Conservation (phyloP, 2,113 vertebrate species). For the Elaphurus davidianus region DNA sequence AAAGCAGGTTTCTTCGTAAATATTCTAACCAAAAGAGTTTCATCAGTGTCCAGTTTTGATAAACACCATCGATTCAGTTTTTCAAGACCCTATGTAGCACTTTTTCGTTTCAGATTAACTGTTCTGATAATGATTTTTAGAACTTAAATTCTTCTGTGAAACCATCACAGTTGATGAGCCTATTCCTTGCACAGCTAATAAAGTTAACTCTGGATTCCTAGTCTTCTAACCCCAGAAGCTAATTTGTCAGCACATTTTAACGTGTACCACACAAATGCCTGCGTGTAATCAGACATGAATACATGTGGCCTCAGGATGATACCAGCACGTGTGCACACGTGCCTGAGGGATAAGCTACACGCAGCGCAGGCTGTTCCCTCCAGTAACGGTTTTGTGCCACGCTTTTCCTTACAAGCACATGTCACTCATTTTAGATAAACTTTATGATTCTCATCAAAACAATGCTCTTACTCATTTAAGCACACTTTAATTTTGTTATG, state of each 20-base stretch:
- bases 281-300: neutral
- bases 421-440: neutral
- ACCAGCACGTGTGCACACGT: fast-evolving
- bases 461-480: neutral
- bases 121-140: neutral
- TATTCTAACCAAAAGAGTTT: neutral
- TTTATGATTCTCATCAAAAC: neutral
- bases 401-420: neutral
- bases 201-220: neutral
- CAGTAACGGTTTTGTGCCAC: neutral
- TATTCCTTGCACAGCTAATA: neutral
- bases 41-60: neutral
- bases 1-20: neutral
- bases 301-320: neutral
- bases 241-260: neutral
- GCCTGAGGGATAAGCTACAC: neutral
- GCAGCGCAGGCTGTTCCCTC: neutral
- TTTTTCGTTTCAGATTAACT: neutral
- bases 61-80: neutral
- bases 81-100: neutral
- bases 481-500: neutral
- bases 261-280: neutral
- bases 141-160: neutral
- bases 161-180: neutral
- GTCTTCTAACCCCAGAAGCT: neutral